Conservation (phyloP, 1,140 invertebrate species). For the Trichomalopsis sarcophagae region DNA sequence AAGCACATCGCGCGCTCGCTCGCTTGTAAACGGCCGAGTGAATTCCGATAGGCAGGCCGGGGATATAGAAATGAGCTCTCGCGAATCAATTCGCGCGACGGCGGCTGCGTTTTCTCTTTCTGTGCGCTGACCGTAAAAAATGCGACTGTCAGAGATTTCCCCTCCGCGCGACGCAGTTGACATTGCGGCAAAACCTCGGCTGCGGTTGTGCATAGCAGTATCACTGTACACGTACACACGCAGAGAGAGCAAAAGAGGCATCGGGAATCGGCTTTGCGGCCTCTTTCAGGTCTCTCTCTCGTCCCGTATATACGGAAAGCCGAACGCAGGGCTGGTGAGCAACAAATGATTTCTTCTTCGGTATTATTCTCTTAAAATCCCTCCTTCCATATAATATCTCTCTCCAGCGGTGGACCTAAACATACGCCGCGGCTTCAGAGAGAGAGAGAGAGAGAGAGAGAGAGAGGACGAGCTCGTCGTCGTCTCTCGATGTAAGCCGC, state of each 20-base stretch:
- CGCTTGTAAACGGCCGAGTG: slow-evolving; percentile 14
- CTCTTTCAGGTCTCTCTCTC: neutral
- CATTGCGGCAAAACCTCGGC: slow-evolving; percentile 29
- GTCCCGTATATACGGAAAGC: neutral
- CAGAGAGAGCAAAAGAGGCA: neutral
- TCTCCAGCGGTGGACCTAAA: slow-evolving; percentile 49
- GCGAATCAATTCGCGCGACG: slow-evolving; percentile 23
- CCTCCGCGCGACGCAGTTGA: neutral
- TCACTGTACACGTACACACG: neutral
- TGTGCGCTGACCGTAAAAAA: slow-evolving; percentile 28
- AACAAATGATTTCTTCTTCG: slow-evolving; percentile 48
- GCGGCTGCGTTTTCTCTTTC: neutral
- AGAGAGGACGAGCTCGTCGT: slow-evolving; percentile 58
- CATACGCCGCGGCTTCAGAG: slow-evolving; percentile 63
- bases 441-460: slow-evolving; percentile 48
- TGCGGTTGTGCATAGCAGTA: neutral
- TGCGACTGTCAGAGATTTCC: slow-evolving; percentile 32
- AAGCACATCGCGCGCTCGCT: neutral
- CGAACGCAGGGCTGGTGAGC: neutral
- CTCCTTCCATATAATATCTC: slow-evolving; percentile 54
- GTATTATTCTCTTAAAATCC: slow-evolving; percentile 52
- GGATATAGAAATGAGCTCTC: slow-evolving; percentile 22
- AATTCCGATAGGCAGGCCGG: neutral
- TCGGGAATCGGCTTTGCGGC: slow-evolving; percentile 35
- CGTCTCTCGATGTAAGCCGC: slow-evolving; percentile 64